Conservation (phyloP, 2,797 vertebrate species). For the Brachyrhaphis roseni region DNA sequence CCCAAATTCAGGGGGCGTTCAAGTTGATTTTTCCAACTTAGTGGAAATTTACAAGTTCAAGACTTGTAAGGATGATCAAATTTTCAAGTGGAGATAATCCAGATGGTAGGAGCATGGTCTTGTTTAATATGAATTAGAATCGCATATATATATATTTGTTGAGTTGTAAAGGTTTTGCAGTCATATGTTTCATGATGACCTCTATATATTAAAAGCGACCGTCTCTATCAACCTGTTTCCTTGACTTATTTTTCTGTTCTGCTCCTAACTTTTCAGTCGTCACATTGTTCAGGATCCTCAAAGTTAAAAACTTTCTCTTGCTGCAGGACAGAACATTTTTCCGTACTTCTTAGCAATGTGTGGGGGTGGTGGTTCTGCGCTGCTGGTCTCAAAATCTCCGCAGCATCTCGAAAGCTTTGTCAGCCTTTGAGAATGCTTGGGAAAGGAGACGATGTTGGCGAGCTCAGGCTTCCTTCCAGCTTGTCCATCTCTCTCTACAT, state of each 20-base stretch:
- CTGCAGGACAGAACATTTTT: slow-evolving; percentile 53
- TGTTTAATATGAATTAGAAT: not conserved
- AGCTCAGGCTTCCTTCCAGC: slow-evolving; percentile 66
- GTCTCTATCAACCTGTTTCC: slow-evolving; percentile 31
- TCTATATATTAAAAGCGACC: slow-evolving; percentile 7
- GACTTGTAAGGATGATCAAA: not conserved
- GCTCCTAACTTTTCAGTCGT: slow-evolving; percentile 50
- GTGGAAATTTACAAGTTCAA: not conserved
- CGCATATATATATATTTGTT: not conserved
- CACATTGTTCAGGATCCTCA: slow-evolving; percentile 48
- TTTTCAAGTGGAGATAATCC: slow-evolving; percentile 9
- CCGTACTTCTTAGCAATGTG: slow-evolving; percentile 39
- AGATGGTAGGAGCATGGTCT: slow-evolving; percentile 4
- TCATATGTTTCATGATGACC: slow-evolving; percentile 7
- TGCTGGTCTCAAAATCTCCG: slow-evolving; percentile 59
- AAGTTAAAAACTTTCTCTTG: slow-evolving; percentile 55
- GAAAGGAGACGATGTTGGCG: slow-evolving; percentile 64
- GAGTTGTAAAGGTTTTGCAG: not conserved
- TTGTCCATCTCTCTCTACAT: slow-evolving; percentile 73
- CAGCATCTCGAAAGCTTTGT: slow-evolving; percentile 64
- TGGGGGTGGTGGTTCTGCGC: slow-evolving; percentile 48
- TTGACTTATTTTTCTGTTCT: slow-evolving; percentile 44
- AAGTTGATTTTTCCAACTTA: not conserved
- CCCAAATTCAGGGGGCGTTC: not conserved
- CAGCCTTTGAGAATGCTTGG: slow-evolving; percentile 54